Evolutionary conservation across 1,140 invertebrate species (phyloP).

Genomic region (Homalodisca vitripennis): DNA sequence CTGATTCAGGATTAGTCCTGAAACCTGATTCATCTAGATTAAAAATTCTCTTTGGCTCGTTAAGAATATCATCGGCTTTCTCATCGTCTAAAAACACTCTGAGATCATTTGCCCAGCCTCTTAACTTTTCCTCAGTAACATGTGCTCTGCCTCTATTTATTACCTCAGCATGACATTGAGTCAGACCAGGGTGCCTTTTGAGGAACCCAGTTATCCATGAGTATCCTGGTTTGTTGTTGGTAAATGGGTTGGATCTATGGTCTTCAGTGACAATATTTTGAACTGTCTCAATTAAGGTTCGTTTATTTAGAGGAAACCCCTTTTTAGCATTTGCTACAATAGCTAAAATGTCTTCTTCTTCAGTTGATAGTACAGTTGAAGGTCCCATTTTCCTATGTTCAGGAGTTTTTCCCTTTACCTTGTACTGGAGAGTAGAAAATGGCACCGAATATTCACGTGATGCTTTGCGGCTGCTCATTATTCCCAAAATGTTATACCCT

Average conservation of each 20-base stretch:
- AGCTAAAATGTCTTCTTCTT: slow-evolving; percentile 4
- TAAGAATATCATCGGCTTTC: not conserved
- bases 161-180: slow-evolving; percentile 10
- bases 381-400: slow-evolving; percentile 13
- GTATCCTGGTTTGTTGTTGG: slow-evolving; percentile 16
- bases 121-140: slow-evolving; percentile 14
- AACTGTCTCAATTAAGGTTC: slow-evolving; percentile 7
- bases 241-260: slow-evolving; percentile 1
- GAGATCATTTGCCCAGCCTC: not conserved
- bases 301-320: slow-evolving; percentile 20
- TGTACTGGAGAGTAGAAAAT: slow-evolving; percentile 10
- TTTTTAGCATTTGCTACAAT: slow-evolving; percentile 20
- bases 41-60: not conserved
- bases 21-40: slow-evolving; percentile 1
- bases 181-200: slow-evolving; percentile 3
- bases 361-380: not conserved
- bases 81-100: slow-evolving; percentile 2
- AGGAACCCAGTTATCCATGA: slow-evolving; percentile 1
- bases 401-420: slow-evolving; percentile 9
- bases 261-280: slow-evolving; percentile 3
- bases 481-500: no score
- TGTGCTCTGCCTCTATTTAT: slow-evolving; percentile 12
- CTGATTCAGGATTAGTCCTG: not conserved
- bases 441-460: not conserved
- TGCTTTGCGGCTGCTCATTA: not conserved